Base-by-base conservation (phyloP, 2,113 vertebrate genomes). In the Rhynchopsitta pachyrhyncha region DNA sequence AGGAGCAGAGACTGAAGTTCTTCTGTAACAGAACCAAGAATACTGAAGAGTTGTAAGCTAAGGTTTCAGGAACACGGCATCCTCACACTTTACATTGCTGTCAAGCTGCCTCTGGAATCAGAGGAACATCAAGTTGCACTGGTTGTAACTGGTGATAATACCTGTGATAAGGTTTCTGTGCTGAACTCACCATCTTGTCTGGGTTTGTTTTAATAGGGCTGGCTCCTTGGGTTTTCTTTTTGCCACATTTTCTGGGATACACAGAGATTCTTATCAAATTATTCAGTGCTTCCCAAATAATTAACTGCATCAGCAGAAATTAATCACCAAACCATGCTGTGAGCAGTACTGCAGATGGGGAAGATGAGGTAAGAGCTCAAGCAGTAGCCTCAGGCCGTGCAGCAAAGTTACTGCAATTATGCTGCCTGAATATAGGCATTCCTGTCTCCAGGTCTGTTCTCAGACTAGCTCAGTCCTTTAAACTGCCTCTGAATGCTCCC, bases 301-400 rank as follows among this genome's bases (percentile, higher is more conserved):
- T 90, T 94, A 86, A 84, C 35, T 79, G 81, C 41, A 86, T 59
- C 82, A 77, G 71, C 82, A 83, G 67, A 90, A 92, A 88, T 93
- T 91, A 85, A 94, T 90, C 82, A 78, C 73, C 55, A 71, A 88
- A 84, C 50, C 27, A 29, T 60, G 52, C 76, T 69, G 35, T 33
- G 39, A 93, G 47, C 52, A 62, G 28, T 59, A 27, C 12, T 18
- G 1, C 83, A 92, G 62, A 50, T 76, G 73, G 62, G 57, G 44
- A 76, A 84, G 79, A 88, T 84, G 73, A 89, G 62, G 63, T 82
- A 90, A 95, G 69, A 92, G 46, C 68, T 88, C 82, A 88, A 63
- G 39, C 59, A 2, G 6, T 37, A 60, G 77, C 93, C 77, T 79
- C 66, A 73, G 92, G 90, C 77, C 2, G 2, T 41, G 70, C 66